Conservation (phyloP, 2,113 vertebrate species). For the Maccullochella peelii region DNA sequence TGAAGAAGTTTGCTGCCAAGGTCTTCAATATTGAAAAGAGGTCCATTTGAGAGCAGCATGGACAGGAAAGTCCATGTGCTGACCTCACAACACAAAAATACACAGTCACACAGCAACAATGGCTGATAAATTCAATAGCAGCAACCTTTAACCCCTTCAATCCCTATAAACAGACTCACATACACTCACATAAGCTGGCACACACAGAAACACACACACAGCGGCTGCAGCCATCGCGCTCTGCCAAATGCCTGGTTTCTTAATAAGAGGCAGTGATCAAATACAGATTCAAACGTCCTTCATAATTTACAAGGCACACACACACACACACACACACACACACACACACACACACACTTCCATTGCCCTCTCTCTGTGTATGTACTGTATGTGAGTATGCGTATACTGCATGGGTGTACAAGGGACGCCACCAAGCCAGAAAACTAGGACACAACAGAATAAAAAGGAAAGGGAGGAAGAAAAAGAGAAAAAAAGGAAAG, state of each 20-base stretch:
- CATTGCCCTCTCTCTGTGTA: not conserved
- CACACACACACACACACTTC: conserved; percentile 22
- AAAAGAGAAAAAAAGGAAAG: not conserved
- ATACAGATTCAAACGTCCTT: conserved; percentile 70
- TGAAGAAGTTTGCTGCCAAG: not conserved
- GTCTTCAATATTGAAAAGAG: not conserved
- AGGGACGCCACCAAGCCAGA: conserved; percentile 14
- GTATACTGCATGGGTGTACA: not conserved
- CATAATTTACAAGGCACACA: conserved; percentile 70
- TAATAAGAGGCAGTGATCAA: conserved; percentile 68
- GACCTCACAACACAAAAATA: conserved; percentile 29
- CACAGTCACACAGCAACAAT: conserved; percentile 17
- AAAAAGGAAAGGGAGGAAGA: not conserved
- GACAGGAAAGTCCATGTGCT: not conserved
- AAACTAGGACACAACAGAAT: conserved; percentile 45
- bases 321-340: conserved; percentile 30
- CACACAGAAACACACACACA: conserved; percentile 14
- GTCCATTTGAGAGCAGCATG: not conserved
- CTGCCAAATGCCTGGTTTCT: conserved; percentile 57
- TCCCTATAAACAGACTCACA: conserved; percentile 21
- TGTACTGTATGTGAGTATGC: not conserved
- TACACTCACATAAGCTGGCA: conserved; percentile 1
- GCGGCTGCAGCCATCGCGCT: not conserved
- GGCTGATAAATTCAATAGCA: not conserved
- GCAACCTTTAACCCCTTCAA: conserved; percentile 18